A percentile compares a stretch with the other conserved stretches of the same genome.
Conservation (phyloP, 1,140 invertebrate genomes). For the Drosophila gunungcola region DNA sequence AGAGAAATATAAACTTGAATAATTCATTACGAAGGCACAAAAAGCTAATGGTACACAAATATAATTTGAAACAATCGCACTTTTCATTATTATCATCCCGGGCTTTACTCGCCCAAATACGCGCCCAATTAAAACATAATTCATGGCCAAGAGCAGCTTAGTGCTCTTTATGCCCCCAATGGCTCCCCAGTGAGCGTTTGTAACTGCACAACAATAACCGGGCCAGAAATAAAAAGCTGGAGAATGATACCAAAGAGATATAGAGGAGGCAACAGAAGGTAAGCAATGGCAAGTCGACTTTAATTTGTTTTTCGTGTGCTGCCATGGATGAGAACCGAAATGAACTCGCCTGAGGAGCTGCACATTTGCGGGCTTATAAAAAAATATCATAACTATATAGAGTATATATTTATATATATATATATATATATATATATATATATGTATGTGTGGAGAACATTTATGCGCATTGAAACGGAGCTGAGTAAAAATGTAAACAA, state of each 20-base stretch:
- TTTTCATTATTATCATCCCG: slow-evolving; percentile 49
- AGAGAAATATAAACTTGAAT: neutral
- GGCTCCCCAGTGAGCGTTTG: slow-evolving; percentile 76
- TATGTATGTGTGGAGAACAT: slow-evolving; percentile 10
- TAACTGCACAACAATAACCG: slow-evolving; percentile 52
- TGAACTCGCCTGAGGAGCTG: slow-evolving; percentile 30
- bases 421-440: neutral
- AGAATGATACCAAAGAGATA: slow-evolving; percentile 17
- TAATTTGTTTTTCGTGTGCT: slow-evolving; percentile 69
- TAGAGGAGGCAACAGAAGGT: slow-evolving; percentile 31
- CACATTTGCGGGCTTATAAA: slow-evolving; percentile 71
- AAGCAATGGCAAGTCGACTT: slow-evolving; percentile 69
- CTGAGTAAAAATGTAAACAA: slow-evolving; percentile 76
- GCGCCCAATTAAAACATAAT: slow-evolving; percentile 78
- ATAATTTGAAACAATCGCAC: slow-evolving; percentile 12
- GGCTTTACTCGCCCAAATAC: slow-evolving; percentile 51
- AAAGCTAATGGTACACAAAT: slow-evolving; percentile 25
- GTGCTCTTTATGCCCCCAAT: slow-evolving; percentile 75
- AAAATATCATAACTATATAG: slow-evolving; percentile 75
- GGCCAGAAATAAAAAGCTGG: slow-evolving; percentile 18
- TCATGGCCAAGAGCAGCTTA: slow-evolving; percentile 76
- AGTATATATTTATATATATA: slow-evolving; percentile 32
- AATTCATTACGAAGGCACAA: neutral
- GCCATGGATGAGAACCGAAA: slow-evolving; percentile 20
- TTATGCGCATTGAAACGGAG: slow-evolving; percentile 33